A percentile compares a stretch with the other conserved stretches of the same genome.
phyloP scores from a whole-genome alignment of 1,140 invertebrate species.

The Ceratosolen solmsi region DNA sequence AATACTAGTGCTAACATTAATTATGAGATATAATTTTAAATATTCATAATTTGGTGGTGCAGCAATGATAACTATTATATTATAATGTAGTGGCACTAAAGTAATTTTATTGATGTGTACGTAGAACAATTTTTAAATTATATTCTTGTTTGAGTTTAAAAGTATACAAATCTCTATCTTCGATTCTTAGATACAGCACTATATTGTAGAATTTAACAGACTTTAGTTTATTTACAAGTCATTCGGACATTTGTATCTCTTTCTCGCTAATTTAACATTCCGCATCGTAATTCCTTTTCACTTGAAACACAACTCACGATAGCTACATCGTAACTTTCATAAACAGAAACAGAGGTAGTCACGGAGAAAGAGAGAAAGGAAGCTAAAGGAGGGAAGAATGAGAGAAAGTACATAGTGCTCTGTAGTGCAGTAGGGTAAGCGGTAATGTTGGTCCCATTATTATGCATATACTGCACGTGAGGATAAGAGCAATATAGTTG shows the following conservation, averaged over 20 bases:
- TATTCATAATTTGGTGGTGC: too few species aligned
- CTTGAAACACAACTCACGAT: neutral
- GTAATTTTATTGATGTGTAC: too few species aligned
- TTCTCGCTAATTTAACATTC: neutral
- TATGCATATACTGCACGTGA: slow-evolving; percentile 32
- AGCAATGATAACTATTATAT: too few species aligned
- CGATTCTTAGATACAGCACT: too few species aligned
- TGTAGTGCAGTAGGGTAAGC: slow-evolving; percentile 29
- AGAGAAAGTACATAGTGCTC: slow-evolving; percentile 4
- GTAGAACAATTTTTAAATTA: too few species aligned
- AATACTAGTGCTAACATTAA: too few species aligned
- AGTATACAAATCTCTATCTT: too few species aligned
- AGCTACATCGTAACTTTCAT: neutral
- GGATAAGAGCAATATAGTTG: slow-evolving; percentile 36
- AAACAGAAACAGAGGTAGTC: neutral
- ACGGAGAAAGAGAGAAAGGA: neutral
- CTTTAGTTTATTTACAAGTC: neutral
- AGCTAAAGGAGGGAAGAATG: neutral
- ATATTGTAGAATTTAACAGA: neutral
- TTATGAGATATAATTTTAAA: too few species aligned
- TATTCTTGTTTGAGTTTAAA: too few species aligned
- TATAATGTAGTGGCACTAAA: too few species aligned
- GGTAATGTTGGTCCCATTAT: slow-evolving; percentile 37
- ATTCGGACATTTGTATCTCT: neutral
- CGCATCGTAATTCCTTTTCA: neutral